phyloP scores from a whole-genome alignment of 2,797 vertebrate genomes.

The Macroramphosus scolopax region DNA sequence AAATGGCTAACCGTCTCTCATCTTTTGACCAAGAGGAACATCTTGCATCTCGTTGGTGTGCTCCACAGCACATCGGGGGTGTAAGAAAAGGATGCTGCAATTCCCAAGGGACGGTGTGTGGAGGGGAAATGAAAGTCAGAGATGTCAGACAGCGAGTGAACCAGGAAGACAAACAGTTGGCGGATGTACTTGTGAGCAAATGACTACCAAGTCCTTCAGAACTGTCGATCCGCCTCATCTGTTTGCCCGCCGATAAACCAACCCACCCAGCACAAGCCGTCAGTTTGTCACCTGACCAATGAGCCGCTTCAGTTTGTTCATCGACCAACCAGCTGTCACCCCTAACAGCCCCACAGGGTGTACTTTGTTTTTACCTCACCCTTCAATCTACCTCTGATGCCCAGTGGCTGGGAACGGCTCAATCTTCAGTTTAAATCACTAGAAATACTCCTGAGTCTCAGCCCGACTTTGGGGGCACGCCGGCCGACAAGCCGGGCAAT shows the following conservation, averaged over 20 bases:
- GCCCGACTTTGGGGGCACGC: constrained; percentile 24
- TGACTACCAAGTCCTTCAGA: constrained; percentile 22
- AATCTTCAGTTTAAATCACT: constrained; percentile 54
- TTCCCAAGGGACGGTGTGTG: constrained; percentile 1
- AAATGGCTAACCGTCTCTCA: constrained; percentile 25
- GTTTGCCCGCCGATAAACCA: constrained; percentile 7
- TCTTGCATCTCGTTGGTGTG: constrained; percentile 17
- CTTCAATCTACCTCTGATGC: constrained; percentile 14
- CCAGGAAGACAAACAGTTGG: too few relatives aligned
- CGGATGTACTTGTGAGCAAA: too few relatives aligned
- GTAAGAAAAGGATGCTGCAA: background rate
- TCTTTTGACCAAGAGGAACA: constrained; percentile 26
- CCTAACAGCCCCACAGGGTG: constrained; percentile 33
- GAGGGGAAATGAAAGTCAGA: constrained; percentile 1
- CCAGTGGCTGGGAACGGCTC: constrained; percentile 16
- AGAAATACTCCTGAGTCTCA: constrained; percentile 50
- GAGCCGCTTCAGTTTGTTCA: constrained; percentile 22
- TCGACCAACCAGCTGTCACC: constrained; percentile 16
- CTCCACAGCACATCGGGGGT: constrained; percentile 4
- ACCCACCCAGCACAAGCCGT: constrained; percentile 8
- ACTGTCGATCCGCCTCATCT: constrained; percentile 11
- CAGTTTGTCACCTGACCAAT: constrained; percentile 34
- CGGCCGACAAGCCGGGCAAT: constrained; percentile 43
- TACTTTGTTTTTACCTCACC: constrained; percentile 34
- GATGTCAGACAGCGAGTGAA: constrained; percentile 1